Evolutionary conservation across 2,797 vertebrate species (phyloP).

Genomic region (Morelia viridis): DNA sequence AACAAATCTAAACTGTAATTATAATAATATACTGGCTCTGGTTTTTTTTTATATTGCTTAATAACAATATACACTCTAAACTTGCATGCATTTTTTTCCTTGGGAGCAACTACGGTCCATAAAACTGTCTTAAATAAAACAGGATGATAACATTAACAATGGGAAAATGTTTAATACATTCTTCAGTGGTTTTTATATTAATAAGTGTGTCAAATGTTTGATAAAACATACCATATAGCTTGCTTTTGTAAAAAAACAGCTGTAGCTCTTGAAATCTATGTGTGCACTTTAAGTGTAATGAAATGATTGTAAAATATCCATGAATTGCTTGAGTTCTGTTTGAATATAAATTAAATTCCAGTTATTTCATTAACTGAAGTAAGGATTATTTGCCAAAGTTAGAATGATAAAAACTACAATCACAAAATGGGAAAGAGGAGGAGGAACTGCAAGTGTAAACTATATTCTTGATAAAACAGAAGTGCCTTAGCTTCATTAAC

Average conservation of each 20-base stretch:
- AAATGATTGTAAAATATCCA: conserved; percentile 29
- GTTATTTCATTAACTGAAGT: background rate
- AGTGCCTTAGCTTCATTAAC: conserved; percentile 46
- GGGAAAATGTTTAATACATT: background rate
- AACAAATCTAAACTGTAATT: background rate
- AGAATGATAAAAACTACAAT: conserved; percentile 4
- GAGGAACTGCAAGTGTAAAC: conserved; percentile 28
- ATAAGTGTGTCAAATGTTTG: conserved; percentile 5
- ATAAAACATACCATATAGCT: conserved; percentile 15
- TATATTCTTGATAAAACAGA: conserved; percentile 11
- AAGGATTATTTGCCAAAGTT: conserved; percentile 30
- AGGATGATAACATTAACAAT: conserved; percentile 11
- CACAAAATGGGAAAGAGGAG: conserved; percentile 16
- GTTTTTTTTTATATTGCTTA: background rate
- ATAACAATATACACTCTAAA: background rate
- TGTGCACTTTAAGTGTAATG: conserved; percentile 5
- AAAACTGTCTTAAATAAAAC: background rate
- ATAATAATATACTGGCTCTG: background rate
- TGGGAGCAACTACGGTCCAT: rapidly evolving
- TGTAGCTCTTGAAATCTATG: conserved; percentile 21
- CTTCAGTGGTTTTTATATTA: background rate
- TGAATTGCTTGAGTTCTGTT: conserved; percentile 16
- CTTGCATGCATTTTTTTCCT: background rate
- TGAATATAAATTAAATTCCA: conserved; percentile 4
- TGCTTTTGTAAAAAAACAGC: conserved; percentile 10